Evolutionary conservation across 2,113 vertebrate genomes (phyloP), one percentile per base, ranked within the genome.

Genomic region (Serinus canaria): DNA sequence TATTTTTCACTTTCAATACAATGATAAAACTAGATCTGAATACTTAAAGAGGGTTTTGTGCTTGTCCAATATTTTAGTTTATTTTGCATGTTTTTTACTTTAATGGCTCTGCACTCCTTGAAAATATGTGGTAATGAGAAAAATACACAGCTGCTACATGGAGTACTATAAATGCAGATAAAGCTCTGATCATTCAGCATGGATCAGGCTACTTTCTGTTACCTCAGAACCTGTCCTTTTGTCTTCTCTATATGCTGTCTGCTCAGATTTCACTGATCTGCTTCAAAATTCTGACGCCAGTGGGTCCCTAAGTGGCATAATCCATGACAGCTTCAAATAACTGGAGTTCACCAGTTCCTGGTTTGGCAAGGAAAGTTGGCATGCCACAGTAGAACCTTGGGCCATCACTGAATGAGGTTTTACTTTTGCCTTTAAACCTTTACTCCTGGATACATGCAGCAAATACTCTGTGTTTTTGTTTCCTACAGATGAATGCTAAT

Each of bases 401-500:
- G 21, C 6, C 14, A 41, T 15, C 24, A 64, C 6, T n/a, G 23
- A 59, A 56, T 28, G 14, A 83, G 7, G 13, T 83, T 82, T 76
- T 52, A 14, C 50, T 56, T 76, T 83, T 87, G 21, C 11, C 23
- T 69, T 46, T 75, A 67, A 91, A 24, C 19, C 22, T 21, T 66
- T 82, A 23, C 35, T 30, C 9, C 11, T 63, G n/a, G 19, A 49
- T 11, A 53, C 15, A 19, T 44, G 19, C 7, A 91, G 86, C 15
- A 87, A 93, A 68, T 69, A 53, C 2, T 68, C 12, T 67, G 15
- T 75, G 10, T 27, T 67, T 92, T 74, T 91, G 5, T 89, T 93
- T 76, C 59, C 59, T 24, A 30, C 46, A 98, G 98, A 97, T 97
- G 93, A 58, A 14, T 72, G 50, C 50, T 25, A 80, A 97, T 20